Base-by-base conservation (phyloP, 2,113 vertebrate species). In the Podiceps cristatus region DNA sequence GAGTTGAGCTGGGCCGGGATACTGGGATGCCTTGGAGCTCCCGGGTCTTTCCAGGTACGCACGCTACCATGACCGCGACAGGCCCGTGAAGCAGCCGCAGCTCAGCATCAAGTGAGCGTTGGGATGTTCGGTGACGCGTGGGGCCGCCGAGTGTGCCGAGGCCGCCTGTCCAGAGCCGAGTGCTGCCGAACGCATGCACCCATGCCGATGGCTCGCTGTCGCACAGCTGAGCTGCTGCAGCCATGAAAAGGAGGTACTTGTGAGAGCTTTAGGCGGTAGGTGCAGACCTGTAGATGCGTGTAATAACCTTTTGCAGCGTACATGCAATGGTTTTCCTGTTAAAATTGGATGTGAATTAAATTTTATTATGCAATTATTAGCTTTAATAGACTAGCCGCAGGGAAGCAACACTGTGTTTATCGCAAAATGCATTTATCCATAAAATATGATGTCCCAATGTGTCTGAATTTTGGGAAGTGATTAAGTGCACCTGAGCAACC, bases 171-270 rank as follows among this genome's bases (percentile, higher is more conserved):
- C 1, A 0, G 15, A 40, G 40, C 68, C 0, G 2, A 25, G 10
- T 6, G 0, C 50, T 17, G 56, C 37, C 27, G 31, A 18, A 27
- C 19, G 18, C 13, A 7, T 9, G 4, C 1, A 4, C 7, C 13
- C 11, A 42, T 42, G 0, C 4, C 2, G 18, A 2, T 4, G 42
- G 13, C 33, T 33, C 4, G 0, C 27, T 5, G n/a, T 6, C 1
- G 1, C 11, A 19, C 24, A 33, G 52, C 56, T 17, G 35, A 56
- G 52, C 50, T 78, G 74, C 60, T 50, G 47, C 75, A 69, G 7
- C 50, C 7, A 37, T 37, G 1, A 24, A 25, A 13, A 58, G 49
- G 20, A 45, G 33, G 22, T 31, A 9, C 64, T 52, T 17, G 31
- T 0, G 3, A 62, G 12, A 24, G 37, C n/a, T 67, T 40, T 11